Percentiles rank a stretch among this genome's conserved stretches.
Conservation (phyloP, 1,140 invertebrate species). For the Fopius arisanus region DNA sequence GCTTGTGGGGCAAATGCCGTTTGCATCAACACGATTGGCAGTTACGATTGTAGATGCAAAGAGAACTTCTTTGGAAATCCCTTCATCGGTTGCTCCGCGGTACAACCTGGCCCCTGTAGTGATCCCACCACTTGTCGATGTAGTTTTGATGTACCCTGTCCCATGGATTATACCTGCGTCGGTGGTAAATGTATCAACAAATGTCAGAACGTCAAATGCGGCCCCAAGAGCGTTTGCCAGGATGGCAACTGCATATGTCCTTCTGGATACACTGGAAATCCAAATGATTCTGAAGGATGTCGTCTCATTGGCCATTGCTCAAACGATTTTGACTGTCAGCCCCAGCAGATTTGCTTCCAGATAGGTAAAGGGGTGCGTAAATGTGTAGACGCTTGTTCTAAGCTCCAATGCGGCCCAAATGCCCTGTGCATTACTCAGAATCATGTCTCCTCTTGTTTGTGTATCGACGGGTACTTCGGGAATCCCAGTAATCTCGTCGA, state of each 20-base stretch:
- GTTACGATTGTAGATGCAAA: conserved; percentile 86
- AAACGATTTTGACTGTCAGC: conserved; percentile 81
- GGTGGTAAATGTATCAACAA: conserved; percentile 75
- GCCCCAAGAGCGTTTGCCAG: conserved; percentile 82
- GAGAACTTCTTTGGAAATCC: conserved; percentile 85
- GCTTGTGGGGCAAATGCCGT: conserved; percentile 86
- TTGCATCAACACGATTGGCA: conserved; percentile 87
- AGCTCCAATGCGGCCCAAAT: conserved; percentile 89
- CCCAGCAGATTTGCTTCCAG: conserved; percentile 87
- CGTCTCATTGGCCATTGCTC: conserved; percentile 75
- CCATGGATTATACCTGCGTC: conserved; percentile 77
- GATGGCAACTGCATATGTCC: conserved; percentile 82
- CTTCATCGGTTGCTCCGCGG: conserved; percentile 77
- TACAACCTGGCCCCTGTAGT: conserved; percentile 73
- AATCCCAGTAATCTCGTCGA: conserved; percentile 79
- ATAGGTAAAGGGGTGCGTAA: conserved; percentile 77
- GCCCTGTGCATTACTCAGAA: conserved; percentile 84
- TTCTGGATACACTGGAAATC: conserved; percentile 80
- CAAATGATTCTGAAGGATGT: conserved; percentile 77
- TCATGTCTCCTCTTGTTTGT: conserved; percentile 85
- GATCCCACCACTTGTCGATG: conserved; percentile 76
- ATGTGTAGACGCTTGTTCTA: conserved; percentile 86
- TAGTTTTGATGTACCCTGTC: conserved; percentile 74
- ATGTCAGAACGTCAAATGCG: conserved; percentile 78
- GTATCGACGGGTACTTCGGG: conserved; percentile 79